phyloP scores from a whole-genome alignment of 2,113 vertebrate species.

The Lamprotornis superbus region DNA sequence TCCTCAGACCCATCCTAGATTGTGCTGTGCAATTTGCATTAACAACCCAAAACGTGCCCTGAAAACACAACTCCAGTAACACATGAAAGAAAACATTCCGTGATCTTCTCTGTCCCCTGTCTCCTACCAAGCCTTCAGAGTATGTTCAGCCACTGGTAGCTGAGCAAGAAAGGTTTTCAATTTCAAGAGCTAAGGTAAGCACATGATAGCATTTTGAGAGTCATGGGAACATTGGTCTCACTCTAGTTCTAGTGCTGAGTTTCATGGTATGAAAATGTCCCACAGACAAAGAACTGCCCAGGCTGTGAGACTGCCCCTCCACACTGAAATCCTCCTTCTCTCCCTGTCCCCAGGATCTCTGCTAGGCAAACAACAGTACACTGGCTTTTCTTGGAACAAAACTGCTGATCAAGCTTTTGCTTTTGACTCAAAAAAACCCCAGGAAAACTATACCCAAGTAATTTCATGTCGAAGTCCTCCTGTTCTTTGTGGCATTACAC shows the following conservation, averaged over 20 bases:
- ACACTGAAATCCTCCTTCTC: not conserved
- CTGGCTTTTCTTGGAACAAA: not conserved
- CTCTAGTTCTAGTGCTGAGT: not conserved
- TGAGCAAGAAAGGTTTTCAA: not conserved
- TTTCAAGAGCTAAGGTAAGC: not conserved
- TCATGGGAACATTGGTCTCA: not conserved
- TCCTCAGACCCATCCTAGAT: not conserved
- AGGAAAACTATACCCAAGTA: not conserved
- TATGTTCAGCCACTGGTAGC: rapidly evolving
- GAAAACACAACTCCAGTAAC: not conserved
- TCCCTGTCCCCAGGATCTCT: not conserved
- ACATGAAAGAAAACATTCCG: not conserved
- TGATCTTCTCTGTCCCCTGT: not conserved
- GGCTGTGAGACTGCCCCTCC: not conserved
- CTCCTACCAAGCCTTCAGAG: not conserved
- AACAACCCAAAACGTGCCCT: not conserved
- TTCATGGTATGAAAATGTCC: not conserved
- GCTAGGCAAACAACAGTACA: not conserved
- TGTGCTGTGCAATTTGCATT: not conserved
- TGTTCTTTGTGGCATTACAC: not conserved
- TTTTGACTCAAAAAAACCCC: not conserved
- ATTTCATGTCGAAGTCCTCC: not conserved
- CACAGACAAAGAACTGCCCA: not conserved
- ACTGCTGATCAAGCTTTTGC: not conserved
- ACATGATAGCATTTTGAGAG: not conserved